These are phyloP conservation scores for Drosophila borealis DNA, from an alignment of 2,888 invertebrate genomes.

Conservation along the genomic window DNA sequence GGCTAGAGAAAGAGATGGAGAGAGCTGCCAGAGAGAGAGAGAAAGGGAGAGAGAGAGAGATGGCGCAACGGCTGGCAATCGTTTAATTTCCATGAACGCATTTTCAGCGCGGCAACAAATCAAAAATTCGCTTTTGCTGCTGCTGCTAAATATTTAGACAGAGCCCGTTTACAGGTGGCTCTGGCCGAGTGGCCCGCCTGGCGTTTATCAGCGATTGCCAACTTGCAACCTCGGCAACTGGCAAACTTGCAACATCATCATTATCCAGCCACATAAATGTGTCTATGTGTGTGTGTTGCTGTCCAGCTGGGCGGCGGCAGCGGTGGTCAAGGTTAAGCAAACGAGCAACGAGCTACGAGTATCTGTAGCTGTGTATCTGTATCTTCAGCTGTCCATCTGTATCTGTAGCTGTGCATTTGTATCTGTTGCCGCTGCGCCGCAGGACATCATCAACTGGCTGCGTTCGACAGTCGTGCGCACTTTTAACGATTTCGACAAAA, in stretches of 20 bases:
- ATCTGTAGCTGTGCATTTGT: slow-evolving; percentile 22
- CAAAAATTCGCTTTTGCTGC: slow-evolving; percentile 52
- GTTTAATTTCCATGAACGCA: slow-evolving; percentile 65
- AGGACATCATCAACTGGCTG: slow-evolving; percentile 73
- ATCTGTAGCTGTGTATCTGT: slow-evolving; percentile 16
- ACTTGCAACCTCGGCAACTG: slow-evolving; percentile 32
- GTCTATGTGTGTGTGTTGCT: slow-evolving; percentile 11
- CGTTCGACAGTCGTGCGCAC: slow-evolving; percentile 66
- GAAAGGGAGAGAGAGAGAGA: background rate
- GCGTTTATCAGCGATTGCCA: slow-evolving; percentile 36
- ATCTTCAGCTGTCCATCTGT: slow-evolving; percentile 29
- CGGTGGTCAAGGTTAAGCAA: slow-evolving; percentile 74
- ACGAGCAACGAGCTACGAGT: slow-evolving; percentile 39
- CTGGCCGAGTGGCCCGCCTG: slow-evolving; percentile 21
- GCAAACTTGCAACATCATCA: slow-evolving; percentile 69
- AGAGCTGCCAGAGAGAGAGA: background rate
- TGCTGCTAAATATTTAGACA: slow-evolving; percentile 72
- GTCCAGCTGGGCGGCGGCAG: slow-evolving; percentile 67
- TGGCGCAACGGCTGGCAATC: slow-evolving; percentile 6
- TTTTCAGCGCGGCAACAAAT: slow-evolving; percentile 72
- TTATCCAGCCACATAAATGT: slow-evolving; percentile 33
- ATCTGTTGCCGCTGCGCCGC: slow-evolving; percentile 59
- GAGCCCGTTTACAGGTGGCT: slow-evolving; percentile 73
- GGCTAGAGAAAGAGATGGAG: background rate
- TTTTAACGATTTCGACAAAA: slow-evolving; percentile 76